Conservation (phyloP, 1,140 invertebrate genomes). For the Coboldia fuscipes region DNA sequence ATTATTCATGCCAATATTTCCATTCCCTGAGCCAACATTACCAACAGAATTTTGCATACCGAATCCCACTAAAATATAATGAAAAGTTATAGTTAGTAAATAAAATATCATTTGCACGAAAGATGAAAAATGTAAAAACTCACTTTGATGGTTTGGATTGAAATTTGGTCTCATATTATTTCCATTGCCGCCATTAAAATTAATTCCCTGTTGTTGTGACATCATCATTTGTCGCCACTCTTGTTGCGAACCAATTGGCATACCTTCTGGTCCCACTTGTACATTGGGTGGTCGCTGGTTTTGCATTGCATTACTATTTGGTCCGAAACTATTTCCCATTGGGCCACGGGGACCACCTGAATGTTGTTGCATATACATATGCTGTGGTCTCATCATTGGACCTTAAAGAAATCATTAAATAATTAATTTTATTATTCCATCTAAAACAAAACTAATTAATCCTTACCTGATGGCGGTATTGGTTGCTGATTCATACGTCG, state of each 20-base stretch:
- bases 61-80: slow-evolving; percentile 11
- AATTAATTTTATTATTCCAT: not conserved
- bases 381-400: slow-evolving; percentile 43
- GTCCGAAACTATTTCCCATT: slow-evolving; percentile 24
- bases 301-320: slow-evolving; percentile 17
- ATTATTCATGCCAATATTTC: too few relatives aligned
- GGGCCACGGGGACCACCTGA: slow-evolving; percentile 12
- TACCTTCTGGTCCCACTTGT: slow-evolving; percentile 26
- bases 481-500: slow-evolving; percentile 37
- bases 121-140: slow-evolving; percentile 5
- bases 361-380: slow-evolving; percentile 24
- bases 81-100: not conserved
- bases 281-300: slow-evolving; percentile 25
- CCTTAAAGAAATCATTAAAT: slow-evolving; percentile 16
- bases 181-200: slow-evolving; percentile 23
- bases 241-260: slow-evolving; percentile 31
- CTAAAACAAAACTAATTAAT: not conserved
- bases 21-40: slow-evolving; percentile 8
- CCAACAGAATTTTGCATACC: slow-evolving; percentile 15
- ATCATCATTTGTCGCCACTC: slow-evolving; percentile 51
- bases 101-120: slow-evolving; percentile 1
- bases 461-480: slow-evolving; percentile 38
- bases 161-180: slow-evolving; percentile 33
- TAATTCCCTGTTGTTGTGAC: slow-evolving; percentile 34
- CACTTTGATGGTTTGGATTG: slow-evolving; percentile 41